phyloP scores from a whole-genome alignment of 2,797 vertebrate species.

The Phalloptychus januarius region DNA sequence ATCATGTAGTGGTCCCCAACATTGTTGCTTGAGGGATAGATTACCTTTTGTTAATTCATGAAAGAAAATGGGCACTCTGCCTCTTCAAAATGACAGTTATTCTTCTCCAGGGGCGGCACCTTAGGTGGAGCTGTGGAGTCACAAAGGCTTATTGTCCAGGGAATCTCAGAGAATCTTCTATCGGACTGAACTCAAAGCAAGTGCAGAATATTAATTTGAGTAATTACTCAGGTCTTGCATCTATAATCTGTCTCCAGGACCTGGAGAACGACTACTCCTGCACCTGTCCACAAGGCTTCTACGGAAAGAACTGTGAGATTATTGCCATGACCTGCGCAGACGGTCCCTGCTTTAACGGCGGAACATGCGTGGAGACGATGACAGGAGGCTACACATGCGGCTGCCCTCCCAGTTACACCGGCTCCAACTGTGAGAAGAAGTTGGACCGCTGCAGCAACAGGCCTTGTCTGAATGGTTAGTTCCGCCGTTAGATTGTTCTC shows the following conservation, averaged over 20 bases:
- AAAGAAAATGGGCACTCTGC: not conserved
- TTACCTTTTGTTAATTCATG: not conserved
- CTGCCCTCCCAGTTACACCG: conserved; percentile 87
- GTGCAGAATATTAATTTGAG: not conserved
- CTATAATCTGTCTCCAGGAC: conserved; percentile 70
- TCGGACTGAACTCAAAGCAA: not conserved
- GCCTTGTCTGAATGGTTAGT: conserved; percentile 82
- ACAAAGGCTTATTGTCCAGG: not conserved
- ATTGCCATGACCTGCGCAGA: conserved; percentile 92
- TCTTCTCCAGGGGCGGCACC: not conserved
- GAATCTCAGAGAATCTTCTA: not conserved
- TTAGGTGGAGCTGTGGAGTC: not conserved
- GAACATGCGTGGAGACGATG: conserved; percentile 81
- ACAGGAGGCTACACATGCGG: conserved; percentile 85
- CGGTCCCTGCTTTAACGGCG: conserved; percentile 91
- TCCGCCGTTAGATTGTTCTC: conserved; percentile 45
- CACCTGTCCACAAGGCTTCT: conserved; percentile 91
- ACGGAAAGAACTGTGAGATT: conserved; percentile 90
- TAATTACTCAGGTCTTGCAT: no score
- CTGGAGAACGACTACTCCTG: conserved; percentile 88
- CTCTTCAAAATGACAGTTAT: not conserved
- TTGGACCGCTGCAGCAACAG: conserved; percentile 89
- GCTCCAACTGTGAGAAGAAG: conserved; percentile 95
- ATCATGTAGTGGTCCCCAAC: not conserved
- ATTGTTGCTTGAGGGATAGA: not conserved